A percentile compares a stretch with the other conserved stretches of the same genome.
Evolutionary conservation across 2,113 vertebrate species (phyloP).

Genomic region (Coracopsis vasa): DNA sequence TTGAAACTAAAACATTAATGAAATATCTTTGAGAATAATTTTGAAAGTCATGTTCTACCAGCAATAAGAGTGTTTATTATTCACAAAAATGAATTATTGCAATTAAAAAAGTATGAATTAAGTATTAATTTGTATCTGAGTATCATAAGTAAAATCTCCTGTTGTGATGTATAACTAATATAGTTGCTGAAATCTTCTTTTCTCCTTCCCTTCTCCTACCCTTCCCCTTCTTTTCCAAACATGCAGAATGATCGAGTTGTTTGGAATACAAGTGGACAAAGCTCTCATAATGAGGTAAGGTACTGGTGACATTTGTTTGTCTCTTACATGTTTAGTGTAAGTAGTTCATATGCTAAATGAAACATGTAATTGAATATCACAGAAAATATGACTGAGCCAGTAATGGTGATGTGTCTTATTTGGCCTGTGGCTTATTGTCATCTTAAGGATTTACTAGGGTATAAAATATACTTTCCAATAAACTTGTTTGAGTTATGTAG

Average conservation of each 20-base stretch:
- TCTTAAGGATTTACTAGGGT: background rate
- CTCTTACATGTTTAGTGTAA: background rate
- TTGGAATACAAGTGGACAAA: slow-evolving; percentile 66
- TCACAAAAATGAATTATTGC: background rate
- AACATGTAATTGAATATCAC: background rate
- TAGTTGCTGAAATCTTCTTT: background rate
- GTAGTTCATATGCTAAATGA: background rate
- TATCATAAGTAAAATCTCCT: background rate
- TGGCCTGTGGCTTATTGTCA: background rate
- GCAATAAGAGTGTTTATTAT: background rate
- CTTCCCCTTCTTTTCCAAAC: background rate
- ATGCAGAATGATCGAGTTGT: slow-evolving; percentile 60
- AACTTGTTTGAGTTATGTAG: background rate
- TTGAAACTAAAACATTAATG: background rate
- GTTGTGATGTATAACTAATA: background rate
- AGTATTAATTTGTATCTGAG: background rate
- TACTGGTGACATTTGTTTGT: background rate
- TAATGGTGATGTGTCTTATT: background rate
- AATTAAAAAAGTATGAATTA: background rate
- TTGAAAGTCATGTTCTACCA: background rate
- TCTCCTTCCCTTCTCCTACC: background rate
- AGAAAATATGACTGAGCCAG: background rate
- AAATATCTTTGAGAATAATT: background rate
- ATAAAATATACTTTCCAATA: background rate
- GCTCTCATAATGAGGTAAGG: slow-evolving; percentile 72